Conservation (phyloP, 2,888 invertebrate species). For the Sinohyriopsis cumingii region DNA sequence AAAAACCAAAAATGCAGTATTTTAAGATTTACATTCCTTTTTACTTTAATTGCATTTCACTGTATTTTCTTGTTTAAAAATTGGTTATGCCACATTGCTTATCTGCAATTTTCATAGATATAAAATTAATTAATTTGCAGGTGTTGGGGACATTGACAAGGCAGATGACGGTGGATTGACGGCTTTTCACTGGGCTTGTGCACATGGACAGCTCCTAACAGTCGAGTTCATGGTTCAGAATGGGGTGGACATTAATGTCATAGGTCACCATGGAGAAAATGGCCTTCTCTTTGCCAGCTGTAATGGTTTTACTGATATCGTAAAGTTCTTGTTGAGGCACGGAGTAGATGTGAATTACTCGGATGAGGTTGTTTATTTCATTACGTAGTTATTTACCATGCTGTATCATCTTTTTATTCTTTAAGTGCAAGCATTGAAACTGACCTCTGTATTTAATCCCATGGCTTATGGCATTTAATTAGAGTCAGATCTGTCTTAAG, state of each 20-base stretch:
- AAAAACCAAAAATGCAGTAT: no score
- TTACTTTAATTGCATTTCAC: no score
- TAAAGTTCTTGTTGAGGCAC: constrained; percentile 79
- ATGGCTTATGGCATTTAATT: no score
- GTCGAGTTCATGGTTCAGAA: constrained; percentile 76
- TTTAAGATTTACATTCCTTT: no score
- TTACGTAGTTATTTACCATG: no score
- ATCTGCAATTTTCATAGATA: no score
- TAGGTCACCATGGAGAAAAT: constrained; percentile 83
- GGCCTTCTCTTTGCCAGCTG: constrained; percentile 87
- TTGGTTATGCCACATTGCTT: no score
- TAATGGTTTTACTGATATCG: constrained; percentile 84
- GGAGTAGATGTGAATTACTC: constrained; percentile 80
- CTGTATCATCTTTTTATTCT: no score
- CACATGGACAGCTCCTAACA: constrained; percentile 81
- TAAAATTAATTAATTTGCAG: constrained; percentile 24
- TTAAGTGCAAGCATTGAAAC: no score
- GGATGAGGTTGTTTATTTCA: constrained; percentile 81
- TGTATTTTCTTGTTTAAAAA: no score
- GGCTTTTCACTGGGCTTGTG: constrained; percentile 91
- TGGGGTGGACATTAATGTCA: constrained; percentile 82
- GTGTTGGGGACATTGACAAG: constrained; percentile 45
- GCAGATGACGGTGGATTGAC: constrained; percentile 85
- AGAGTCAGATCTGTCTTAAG: no score
- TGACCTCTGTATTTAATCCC: no score